Conservation (phyloP, 2,797 vertebrate species). For the Clarias fuscus region DNA sequence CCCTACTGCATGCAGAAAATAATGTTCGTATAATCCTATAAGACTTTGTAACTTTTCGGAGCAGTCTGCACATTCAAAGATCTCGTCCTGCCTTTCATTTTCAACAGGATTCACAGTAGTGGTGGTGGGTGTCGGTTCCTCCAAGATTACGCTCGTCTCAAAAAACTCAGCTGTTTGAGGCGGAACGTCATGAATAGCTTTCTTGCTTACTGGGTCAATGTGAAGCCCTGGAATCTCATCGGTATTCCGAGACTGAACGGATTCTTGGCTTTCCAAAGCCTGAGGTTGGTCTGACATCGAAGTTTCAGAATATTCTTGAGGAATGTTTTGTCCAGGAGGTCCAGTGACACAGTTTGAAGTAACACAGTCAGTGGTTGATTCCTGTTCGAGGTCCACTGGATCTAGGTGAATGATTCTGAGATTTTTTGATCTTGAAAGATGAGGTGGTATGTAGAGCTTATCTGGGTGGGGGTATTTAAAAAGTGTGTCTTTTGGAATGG, state of each 20-base stretch:
- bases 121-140: background rate
- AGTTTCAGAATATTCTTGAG: background rate
- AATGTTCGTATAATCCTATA: slow-evolving; percentile 46
- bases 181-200: no score
- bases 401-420: background rate
- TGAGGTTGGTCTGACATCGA: background rate
- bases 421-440: background rate
- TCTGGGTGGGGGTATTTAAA: slow-evolving; percentile 63
- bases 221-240: background rate
- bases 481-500: slow-evolving; percentile 46
- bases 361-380: background rate
- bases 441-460: slow-evolving; percentile 18
- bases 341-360: background rate
- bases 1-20: slow-evolving; percentile 7
- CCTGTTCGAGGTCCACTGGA: background rate
- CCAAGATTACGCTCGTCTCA: background rate
- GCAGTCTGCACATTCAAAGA: slow-evolving; percentile 55
- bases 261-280: background rate
- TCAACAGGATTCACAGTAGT: background rate
- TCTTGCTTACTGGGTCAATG: background rate
- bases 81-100: background rate
- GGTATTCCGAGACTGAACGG: background rate
- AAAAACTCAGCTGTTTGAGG: background rate
- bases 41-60: slow-evolving; percentile 47
- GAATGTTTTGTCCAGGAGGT: background rate